Conservation (phyloP, 2,797 vertebrate species). For the Ara ararauna region DNA sequence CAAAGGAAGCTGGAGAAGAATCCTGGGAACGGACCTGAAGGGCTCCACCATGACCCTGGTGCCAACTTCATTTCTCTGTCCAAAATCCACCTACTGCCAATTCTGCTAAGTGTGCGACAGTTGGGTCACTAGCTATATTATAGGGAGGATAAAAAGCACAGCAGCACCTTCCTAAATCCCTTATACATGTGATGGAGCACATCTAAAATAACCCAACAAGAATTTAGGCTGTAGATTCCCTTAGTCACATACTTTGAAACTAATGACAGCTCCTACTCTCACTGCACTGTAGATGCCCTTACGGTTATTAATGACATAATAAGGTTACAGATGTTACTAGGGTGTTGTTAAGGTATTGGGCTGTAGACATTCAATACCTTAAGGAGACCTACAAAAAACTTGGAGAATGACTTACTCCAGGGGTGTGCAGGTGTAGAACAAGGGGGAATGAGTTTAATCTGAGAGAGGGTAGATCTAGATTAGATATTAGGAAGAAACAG, state of each 20-base stretch:
- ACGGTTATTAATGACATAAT: background rate
- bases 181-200: accelerated
- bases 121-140: background rate
- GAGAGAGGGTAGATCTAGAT: too few species aligned
- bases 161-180: background rate
- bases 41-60: background rate
- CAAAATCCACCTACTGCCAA: background rate
- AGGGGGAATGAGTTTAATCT: background rate
- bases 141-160: background rate
- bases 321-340: background rate
- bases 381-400: background rate
- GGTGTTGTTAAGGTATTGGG: background rate
- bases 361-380: background rate
- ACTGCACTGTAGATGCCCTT: accelerated
- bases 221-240: background rate
- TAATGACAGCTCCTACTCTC: background rate
- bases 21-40: background rate
- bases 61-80: background rate
- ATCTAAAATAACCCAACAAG: background rate
- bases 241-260: background rate
- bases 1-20: background rate
- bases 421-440: background rate
- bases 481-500: too few species aligned
- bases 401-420: background rate
- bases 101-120: accelerated